Base-by-base conservation (phyloP, 2,113 vertebrate genomes). In the Corapipo altera region DNA sequence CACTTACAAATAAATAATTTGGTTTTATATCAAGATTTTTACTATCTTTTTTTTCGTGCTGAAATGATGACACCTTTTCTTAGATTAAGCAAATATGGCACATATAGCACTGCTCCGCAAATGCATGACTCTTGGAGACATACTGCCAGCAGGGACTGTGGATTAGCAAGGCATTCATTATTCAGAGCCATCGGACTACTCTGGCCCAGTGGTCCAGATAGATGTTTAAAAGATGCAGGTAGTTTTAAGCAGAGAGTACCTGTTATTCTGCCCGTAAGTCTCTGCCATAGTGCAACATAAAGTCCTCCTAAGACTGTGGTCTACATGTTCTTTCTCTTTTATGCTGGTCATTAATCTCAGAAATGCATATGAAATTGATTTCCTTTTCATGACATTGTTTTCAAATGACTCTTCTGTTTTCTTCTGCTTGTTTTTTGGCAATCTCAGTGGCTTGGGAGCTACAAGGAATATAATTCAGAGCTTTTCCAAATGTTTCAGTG, bases 381-480 rank as follows among this genome's bases (percentile, higher is more conserved):
- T 88, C 70, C 92, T 97, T 85, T 66, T 88, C 88, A 85, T 22
- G 14, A 58, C 95, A 94, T 97, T 89, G 82, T 95, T 96, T 97
- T 97, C 30, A 59, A 89, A 70, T 95, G 77, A 91, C 83, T 97
- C 93, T 95, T 87, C 90, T 94, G 86, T 95, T 94, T 95, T 95
- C 91, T 93, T 84, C 84, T 87, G 89, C 84, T 91, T 58, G 39
- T 4, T 73, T 95, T 95, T 95, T 97, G 77, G 93, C 91, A 94
- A n/a, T 82, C 87, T 72, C 41, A 18, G 48, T 74, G 81, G 58
- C 83, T 97, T 88, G 82, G 62, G 95, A 97, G 83, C 88, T 93
- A 54, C 71, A 37, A 57, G 33, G 73, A 92, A 81, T 94, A 55
- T 71, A 91, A 91, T 87, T 94, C 74, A 95, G 88, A 95, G 76